Evolutionary conservation across 2,888 invertebrate genomes (phyloP), one percentile per base, ranked within the genome.

Genomic region (Leptinotarsa tumamoca): DNA sequence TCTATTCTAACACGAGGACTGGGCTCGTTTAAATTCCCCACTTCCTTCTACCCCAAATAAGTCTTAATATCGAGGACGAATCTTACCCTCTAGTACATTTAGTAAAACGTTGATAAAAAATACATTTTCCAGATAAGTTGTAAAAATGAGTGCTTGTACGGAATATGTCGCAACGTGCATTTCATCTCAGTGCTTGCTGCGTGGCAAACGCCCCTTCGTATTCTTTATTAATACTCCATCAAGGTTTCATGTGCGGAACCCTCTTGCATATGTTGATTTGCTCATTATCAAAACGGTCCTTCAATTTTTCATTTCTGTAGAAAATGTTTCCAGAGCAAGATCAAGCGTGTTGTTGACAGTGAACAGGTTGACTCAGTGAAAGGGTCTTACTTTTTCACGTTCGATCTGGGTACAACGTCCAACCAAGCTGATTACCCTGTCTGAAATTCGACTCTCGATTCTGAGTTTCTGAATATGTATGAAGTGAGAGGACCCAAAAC

Each of bases 21-120:
- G 81, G 81, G 83, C 83, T 81, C 77, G 74, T 75, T 81, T 50
- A 18, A 58, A 58, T 70, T 43, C 82, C 50, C 69, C 67, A 68
- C 71, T 71, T 71, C 72, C 72, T 56, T 81, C 81, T 81, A 83
- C 87, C 87, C 87, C 85, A 86, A 87, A 86, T 87, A 86, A 87
- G 85, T 85, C 83, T 86, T 87, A 86, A 87, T 87, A 86, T 86
- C 81, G 75, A 78, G 78, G 79, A 78, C 81, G 78, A 79, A 82
- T 83, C 83, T 83, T 82, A 82, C 85, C 83, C 82, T 77, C 70
- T 70, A 61, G 49, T 70, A 58, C 70, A 70, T 70, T 70, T 70
- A 58, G 54, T 70, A 70, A 70, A 58, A 70, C 70, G 58, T 33
- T 58, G 70, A 70, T 70, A 58, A 70, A 61, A 70, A 70, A 58